These are phyloP conservation scores for Gymnothorax reevesii DNA, from an alignment of 2,797 vertebrate species.

Conservation along the genomic window DNA sequence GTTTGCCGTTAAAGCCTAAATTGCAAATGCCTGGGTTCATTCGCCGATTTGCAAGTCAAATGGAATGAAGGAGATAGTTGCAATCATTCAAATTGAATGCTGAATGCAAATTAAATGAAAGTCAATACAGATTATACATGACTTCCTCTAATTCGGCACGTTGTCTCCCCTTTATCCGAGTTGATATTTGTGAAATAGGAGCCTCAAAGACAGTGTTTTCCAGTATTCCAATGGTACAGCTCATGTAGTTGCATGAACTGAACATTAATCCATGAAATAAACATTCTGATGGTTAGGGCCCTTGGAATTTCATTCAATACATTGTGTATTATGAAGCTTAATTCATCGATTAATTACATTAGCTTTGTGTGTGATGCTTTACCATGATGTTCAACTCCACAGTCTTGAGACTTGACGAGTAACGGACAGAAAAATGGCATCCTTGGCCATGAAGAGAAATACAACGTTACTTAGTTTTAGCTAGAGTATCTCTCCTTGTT, in stretches of 20 bases:
- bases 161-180: constrained; percentile 34
- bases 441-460: not conserved
- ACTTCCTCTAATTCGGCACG: constrained; percentile 42
- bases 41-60: constrained; percentile 84
- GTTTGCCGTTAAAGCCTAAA: constrained; percentile 74
- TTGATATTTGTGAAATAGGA: constrained; percentile 35
- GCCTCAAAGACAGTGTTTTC: not conserved
- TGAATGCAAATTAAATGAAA: constrained; percentile 68
- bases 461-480: not conserved
- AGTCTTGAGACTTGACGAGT: not conserved
- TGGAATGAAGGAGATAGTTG: constrained; percentile 73
- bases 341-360: not conserved
- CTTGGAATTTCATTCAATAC: not conserved
- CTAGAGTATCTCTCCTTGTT: not conserved
- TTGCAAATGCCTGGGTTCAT: constrained; percentile 71
- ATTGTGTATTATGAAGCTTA: not conserved
- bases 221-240: not conserved
- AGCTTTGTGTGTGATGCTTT: not conserved
- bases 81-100: constrained; percentile 74
- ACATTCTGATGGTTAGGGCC: not conserved
- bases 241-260: not conserved
- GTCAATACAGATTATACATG: constrained; percentile 30
- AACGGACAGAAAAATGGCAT: not conserved
- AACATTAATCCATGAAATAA: not conserved
- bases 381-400: not conserved